These are phyloP conservation scores for Entomyzon cyanotis DNA, from an alignment of 2,113 vertebrate species.

Conservation along the genomic window DNA sequence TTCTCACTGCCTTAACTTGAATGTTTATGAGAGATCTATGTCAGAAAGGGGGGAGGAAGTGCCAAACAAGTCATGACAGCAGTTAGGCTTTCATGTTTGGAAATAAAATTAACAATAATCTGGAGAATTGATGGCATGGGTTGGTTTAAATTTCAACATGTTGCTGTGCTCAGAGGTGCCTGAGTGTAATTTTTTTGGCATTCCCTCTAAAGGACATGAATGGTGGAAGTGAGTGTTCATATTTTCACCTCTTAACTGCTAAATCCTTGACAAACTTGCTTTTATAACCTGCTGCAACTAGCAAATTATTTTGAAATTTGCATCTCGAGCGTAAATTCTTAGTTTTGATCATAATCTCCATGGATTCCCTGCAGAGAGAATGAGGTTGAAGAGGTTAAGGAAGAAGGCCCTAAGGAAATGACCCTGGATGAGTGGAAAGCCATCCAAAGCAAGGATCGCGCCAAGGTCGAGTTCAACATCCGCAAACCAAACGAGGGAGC, in stretches of 20 bases:
- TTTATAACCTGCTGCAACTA: background rate
- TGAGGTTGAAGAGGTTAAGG: constrained; percentile 95
- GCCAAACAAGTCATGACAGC: background rate
- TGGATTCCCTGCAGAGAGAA: constrained; percentile 80
- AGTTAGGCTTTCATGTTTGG: background rate
- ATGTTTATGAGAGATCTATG: background rate
- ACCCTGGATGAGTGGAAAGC: constrained; percentile 99
- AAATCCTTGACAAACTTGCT: background rate
- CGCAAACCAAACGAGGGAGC: constrained; percentile 96
- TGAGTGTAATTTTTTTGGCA: background rate
- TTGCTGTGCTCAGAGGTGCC: background rate
- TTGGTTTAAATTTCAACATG: background rate
- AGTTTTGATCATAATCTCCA: background rate
- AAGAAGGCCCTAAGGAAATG: constrained; percentile 98
- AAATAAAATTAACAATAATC: background rate
- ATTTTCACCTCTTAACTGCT: background rate
- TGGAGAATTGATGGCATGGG: background rate
- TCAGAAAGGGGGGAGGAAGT: accelerated
- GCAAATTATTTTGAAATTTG: background rate
- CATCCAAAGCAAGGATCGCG: constrained; percentile 94
- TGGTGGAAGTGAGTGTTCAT: background rate
- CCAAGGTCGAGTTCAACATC: constrained; percentile 98
- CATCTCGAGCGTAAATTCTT: background rate
- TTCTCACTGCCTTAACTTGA: background rate
- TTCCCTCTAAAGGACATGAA: background rate